Evolutionary conservation across 1,140 invertebrate genomes (phyloP), one percentile per base, ranked within the genome.

Genomic region (Coelopa frigida): DNA sequence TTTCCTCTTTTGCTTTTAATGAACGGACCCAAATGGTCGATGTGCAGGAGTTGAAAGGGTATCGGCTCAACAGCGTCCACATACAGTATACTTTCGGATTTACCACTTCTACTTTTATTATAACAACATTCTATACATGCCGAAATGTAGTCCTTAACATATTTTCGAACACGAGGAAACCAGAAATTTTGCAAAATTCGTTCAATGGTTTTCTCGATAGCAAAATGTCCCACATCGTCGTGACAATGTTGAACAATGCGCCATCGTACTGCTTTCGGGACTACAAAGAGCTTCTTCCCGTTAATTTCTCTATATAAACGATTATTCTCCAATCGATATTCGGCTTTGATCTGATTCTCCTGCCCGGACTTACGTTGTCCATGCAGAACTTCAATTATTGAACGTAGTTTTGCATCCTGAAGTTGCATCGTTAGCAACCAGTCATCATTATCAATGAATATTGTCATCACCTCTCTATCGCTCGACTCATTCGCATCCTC

Each of bases 11-110:
- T 12, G 11, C 23, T 42, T 27, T 42, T 42, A 11, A 15, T 11
- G 24, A 42, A 42, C 4, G 39, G 39, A 10, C 39, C 39, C 10
- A 42, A 14, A 42, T 42, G 24, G 29, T 42, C 39, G 12, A 42
- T 20, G 8, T 42, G 39, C 4, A 42, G 10, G 2, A 14, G 15
- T 22, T 22, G 15, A 14, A 26, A 41, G 3, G 39, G 39, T 26
- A 26, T 15, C 17, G 21, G 2, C 3, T 12, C 11, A n/a, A 41
- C 17, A 4, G 31, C 29, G 2, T 26, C 14, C 11, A 12, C 12
- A 8, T 42, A 23, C 4, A 22, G 29, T 18, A 14, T 10, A n/a
- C 40, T 17, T 7, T 42, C 24, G 3, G 4, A 12, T 42, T 15
- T 10, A 14, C 26, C 22, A n/a, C 26, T 15, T 1, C 5, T 22